Evolutionary conservation across 2,888 invertebrate species (phyloP), one percentile per base, ranked within the genome.

Genomic region (Eupelmus urozonus): DNA sequence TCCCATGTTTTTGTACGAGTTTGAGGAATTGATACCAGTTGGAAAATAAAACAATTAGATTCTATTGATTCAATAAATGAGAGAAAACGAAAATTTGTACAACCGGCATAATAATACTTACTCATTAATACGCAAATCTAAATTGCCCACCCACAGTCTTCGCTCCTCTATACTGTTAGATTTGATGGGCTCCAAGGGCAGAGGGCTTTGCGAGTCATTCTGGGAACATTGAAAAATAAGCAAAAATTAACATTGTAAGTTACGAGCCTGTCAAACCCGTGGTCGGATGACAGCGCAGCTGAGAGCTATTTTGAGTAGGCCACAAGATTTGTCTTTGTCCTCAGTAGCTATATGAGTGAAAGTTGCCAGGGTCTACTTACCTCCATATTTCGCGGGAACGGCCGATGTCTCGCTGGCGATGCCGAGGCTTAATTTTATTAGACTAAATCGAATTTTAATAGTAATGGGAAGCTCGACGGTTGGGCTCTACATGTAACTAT

Each of bases 1-100:
- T 92, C 90, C 98, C 98, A 93, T 96, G 95, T 93, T 95, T 95
- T 94, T 97, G 97, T 91, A 97, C 93, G 92, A 98, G 94, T 96
- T 98, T 98, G 91, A 98, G 92, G 92, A 98, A 94, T 93, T 97
- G 95, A 94, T 94, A 97, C 96, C 96, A 92, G 94, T 96, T 93
- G 92, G 87, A 91, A 90, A 70, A 80, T 23, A 69, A 65, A 74
- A 81, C 55, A 70, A 76, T 72, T 78, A 77, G 67, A 74, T 70
- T 72, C 65, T 11, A 57, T 78, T 75, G 67, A 74, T 70, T 72
- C 65, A 13, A 57, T 25, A 76, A n/a, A 70, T 49, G 40, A 67
- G n/a, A 57, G 9, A 18, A 57, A 45, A 60, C 42, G 42, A 42
- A 53, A 45, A 67, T 53, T 25, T n/a, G 1, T 42, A 49, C 67